These are phyloP conservation scores for Zaprionus ghesquierei DNA, from an alignment of 1,140 invertebrate genomes.

Conservation along the genomic window DNA sequence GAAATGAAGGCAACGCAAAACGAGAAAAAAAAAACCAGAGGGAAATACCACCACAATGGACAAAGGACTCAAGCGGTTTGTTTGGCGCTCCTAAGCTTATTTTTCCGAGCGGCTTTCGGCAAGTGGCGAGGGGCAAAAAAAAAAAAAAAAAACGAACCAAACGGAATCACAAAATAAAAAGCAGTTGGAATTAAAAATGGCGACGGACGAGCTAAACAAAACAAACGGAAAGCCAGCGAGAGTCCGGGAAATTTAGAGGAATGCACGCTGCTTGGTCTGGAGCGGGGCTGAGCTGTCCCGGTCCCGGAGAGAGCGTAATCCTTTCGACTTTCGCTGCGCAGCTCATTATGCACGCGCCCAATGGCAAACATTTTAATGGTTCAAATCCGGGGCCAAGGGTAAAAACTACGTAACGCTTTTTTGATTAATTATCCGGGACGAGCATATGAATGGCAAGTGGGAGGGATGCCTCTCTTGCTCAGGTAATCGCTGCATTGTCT, in stretches of 20 bases:
- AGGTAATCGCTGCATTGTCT: constrained; percentile 80
- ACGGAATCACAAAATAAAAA: constrained; percentile 63
- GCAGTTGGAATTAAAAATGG: constrained; percentile 71
- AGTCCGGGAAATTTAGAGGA: constrained; percentile 51
- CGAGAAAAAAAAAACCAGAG: constrained; percentile 25
- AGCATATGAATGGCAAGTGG: constrained; percentile 39
- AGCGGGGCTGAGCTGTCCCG: background rate
- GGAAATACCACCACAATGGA: constrained; percentile 45
- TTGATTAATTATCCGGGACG: constrained; percentile 78
- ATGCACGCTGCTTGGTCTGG: constrained; percentile 29
- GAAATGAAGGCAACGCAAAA: constrained; percentile 16
- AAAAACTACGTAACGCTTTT: constrained; percentile 44
- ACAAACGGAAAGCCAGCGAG: constrained; percentile 45
- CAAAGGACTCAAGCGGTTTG: constrained; percentile 59
- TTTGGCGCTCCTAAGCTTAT: constrained; percentile 75
- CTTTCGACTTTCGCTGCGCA: constrained; percentile 52
- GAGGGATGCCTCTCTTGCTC: background rate
- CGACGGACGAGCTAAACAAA: constrained; percentile 41
- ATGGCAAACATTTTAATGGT: constrained; percentile 67
- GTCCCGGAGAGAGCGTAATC: constrained; percentile 34
- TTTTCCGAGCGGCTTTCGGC: constrained; percentile 63
- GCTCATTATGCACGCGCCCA: constrained; percentile 68
- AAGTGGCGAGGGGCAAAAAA: constrained; percentile 33
- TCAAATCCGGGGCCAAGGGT: constrained; percentile 58
- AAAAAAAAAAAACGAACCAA: constrained; percentile 16